Evolutionary conservation across 1,140 invertebrate species (phyloP).

Genomic region (Schlechtendalia chinensis): DNA sequence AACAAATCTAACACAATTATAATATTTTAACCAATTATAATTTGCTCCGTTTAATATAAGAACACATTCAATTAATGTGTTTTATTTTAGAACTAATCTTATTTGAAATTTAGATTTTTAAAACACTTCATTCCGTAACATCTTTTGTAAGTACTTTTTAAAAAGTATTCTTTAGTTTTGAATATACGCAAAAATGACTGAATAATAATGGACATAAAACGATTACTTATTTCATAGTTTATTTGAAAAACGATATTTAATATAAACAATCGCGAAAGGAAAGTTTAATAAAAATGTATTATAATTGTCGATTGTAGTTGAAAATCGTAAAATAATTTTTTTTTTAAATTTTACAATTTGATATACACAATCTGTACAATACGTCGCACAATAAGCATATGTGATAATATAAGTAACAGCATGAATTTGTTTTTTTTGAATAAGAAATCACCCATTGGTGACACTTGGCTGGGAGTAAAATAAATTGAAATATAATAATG

Average conservation of each 20-base stretch:
- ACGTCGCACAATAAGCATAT: no score
- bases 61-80: no score
- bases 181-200: not conserved
- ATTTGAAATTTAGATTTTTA: slow-evolving; percentile 14
- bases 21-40: no score
- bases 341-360: no score
- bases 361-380: no score
- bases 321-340: not conserved
- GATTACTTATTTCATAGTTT: not conserved
- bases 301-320: not conserved
- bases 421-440: no score
- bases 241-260: not conserved
- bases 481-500: not conserved
- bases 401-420: no score
- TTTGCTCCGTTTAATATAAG: no score
- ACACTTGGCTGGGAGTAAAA: no score
- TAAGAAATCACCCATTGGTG: no score
- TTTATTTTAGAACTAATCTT: not conserved
- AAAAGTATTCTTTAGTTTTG: not conserved
- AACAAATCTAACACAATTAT: no score
- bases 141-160: not conserved
- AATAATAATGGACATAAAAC: not conserved
- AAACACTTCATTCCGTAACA: not conserved
- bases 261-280: not conserved
- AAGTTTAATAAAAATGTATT: not conserved